Evolutionary conservation across 2,888 invertebrate genomes (phyloP).

Genomic region (Apamea epomidion): DNA sequence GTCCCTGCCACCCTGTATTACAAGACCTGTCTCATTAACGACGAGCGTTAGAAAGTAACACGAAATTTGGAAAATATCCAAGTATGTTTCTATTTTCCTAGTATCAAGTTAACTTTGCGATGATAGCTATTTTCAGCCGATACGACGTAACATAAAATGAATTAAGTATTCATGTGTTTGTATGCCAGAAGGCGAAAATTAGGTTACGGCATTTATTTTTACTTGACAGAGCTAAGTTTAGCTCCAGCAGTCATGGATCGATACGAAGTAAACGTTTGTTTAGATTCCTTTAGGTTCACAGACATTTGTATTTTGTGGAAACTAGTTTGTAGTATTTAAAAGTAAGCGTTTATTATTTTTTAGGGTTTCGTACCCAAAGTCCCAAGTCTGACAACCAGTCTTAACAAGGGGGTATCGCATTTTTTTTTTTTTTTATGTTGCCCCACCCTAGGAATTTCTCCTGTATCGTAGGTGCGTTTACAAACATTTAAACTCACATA

Average conservation of each 20-base stretch:
- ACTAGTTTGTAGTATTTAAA: not conserved
- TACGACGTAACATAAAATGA: not conserved
- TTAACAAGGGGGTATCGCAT: too few species aligned
- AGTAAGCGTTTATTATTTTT: not conserved
- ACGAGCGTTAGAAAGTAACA: not conserved
- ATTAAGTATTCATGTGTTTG: conserved; percentile 3
- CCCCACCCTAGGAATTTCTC: too few species aligned
- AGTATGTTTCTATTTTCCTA: not conserved
- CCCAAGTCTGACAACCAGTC: too few species aligned
- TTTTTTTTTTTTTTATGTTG: too few species aligned
- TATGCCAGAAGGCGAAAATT: not conserved
- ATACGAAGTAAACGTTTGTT: not conserved
- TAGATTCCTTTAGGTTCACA: too few species aligned
- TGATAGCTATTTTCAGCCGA: not conserved
- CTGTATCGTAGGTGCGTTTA: too few species aligned
- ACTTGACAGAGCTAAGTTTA: not conserved
- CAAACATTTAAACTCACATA: too few species aligned
- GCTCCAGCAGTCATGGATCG: conserved; percentile 4
- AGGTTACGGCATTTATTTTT: conserved; percentile 3
- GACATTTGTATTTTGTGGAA: not conserved
- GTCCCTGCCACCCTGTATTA: not conserved
- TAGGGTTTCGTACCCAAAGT: too few species aligned
- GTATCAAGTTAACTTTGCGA: not conserved
- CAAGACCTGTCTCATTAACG: not conserved
- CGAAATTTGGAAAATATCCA: not conserved